These are phyloP conservation scores for Ectemnius continuus DNA, from an alignment of 2,888 invertebrate species.

Conservation along the genomic window DNA sequence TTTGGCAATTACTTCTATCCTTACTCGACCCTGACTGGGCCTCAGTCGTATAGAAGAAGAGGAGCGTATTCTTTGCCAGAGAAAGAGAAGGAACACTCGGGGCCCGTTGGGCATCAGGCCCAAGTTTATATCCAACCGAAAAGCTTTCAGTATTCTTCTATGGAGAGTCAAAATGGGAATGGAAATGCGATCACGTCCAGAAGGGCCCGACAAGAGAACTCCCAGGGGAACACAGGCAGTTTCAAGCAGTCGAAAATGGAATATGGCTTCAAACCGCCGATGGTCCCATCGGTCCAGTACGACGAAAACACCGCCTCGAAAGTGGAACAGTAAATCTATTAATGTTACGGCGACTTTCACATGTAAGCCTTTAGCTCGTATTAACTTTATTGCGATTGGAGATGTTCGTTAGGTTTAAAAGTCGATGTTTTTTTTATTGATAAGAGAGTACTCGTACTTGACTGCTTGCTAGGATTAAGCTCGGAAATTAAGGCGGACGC, in stretches of 20 bases:
- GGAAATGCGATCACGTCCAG: slow-evolving; percentile 33
- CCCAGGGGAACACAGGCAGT: slow-evolving; percentile 78
- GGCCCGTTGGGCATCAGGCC: slow-evolving; percentile 32
- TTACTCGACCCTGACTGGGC: slow-evolving; percentile 8
- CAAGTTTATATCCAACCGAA: slow-evolving; percentile 29
- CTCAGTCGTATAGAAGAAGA: background rate
- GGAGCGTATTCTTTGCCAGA: background rate
- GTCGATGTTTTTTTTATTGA: background rate
- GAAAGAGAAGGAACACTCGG: slow-evolving; percentile 30
- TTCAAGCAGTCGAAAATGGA: slow-evolving; percentile 86
- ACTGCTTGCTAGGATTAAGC: slow-evolving; percentile 1
- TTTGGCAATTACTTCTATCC: slow-evolving; percentile 22
- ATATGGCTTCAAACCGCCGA: slow-evolving; percentile 90
- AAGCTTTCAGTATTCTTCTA: slow-evolving; percentile 21
- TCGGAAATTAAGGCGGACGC: background rate
- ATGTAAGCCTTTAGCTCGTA: slow-evolving; percentile 12
- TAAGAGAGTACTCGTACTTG: background rate
- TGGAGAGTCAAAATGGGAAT: slow-evolving; percentile 17
- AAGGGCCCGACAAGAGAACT: slow-evolving; percentile 78
- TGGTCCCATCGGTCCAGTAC: slow-evolving; percentile 89
- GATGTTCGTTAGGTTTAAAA: background rate
- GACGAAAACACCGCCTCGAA: slow-evolving; percentile 81
- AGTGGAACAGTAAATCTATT: slow-evolving; percentile 58
- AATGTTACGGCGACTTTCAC: slow-evolving; percentile 9
- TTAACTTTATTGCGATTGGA: slow-evolving; percentile 24